Conservation (phyloP, 2,113 vertebrate genomes). For the Tachycineta bicolor region DNA sequence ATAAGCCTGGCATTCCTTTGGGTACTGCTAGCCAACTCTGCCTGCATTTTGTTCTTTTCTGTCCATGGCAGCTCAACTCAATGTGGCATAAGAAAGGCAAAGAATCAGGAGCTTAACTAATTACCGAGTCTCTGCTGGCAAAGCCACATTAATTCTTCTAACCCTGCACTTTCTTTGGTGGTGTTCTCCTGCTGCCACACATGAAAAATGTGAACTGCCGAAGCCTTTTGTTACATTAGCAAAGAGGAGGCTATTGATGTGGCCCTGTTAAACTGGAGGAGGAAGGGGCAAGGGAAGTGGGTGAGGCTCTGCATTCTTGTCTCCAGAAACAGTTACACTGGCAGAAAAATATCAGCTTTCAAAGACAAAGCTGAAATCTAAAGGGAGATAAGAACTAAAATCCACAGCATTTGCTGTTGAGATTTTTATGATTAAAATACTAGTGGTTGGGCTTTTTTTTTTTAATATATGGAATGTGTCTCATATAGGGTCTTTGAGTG, state of each 20-base stretch:
- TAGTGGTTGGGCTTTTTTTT: not conserved
- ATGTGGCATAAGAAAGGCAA: not conserved
- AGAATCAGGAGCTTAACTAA: constrained; percentile 23
- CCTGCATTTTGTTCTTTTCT: not conserved
- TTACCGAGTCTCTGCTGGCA: not conserved
- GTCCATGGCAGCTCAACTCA: not conserved
- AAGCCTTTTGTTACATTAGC: not conserved
- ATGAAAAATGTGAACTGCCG: not conserved
- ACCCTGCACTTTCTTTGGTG: not conserved
- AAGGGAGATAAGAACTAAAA: not conserved
- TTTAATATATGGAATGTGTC: not conserved
- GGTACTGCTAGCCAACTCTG: not conserved
- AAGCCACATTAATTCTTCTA: not conserved
- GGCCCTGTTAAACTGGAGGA: not conserved
- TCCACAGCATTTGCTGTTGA: not conserved
- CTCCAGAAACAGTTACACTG: not conserved
- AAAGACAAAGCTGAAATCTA: not conserved
- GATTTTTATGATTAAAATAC: not conserved
- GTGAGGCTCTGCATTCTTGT: not conserved
- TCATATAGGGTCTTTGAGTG: not conserved
- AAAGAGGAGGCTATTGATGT: not conserved
- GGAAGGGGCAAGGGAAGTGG: not conserved
- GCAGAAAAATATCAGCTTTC: not conserved
- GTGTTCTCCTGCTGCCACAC: not conserved
- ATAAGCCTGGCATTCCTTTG: not conserved